These are phyloP conservation scores for Apostichopus parvimensis DNA, from an alignment of 35 echinoderm and acorn worm genomes.

Conservation along the genomic window DNA sequence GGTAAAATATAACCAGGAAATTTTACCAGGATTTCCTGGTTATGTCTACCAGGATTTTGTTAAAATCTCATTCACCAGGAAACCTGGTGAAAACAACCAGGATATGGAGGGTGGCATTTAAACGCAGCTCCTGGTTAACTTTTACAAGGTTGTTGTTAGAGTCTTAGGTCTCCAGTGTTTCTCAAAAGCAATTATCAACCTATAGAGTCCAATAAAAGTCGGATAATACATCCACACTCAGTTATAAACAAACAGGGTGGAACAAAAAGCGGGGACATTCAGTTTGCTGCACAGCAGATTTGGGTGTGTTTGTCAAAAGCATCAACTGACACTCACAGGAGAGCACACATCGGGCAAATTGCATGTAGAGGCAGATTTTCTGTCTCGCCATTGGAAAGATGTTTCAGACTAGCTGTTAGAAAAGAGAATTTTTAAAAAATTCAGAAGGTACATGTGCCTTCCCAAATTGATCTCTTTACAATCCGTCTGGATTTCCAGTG, in stretches of 20 bases:
- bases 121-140: no score
- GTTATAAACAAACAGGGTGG: slow-evolving; percentile 46
- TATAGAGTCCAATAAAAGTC: slow-evolving; percentile 7
- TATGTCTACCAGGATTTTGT: no score
- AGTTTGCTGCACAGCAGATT: slow-evolving; percentile 2
- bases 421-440: neutral
- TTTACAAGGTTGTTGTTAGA: no score
- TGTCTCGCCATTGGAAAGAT: slow-evolving; percentile 28
- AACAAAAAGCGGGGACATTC: neutral
- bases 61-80: no score
- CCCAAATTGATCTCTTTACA: no score
- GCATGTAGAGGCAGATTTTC: neutral
- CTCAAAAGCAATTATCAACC: slow-evolving; percentile 13
- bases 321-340: slow-evolving; percentile 14
- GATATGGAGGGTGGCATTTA: no score
- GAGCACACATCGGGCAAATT: slow-evolving; percentile 35
- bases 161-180: slow-evolving; percentile 30
- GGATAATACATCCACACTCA: slow-evolving; percentile 29
- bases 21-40: no score
- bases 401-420: neutral
- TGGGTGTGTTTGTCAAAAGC: slow-evolving; percentile 37
- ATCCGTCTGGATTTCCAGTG: no score
- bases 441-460: no score
- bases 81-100: no score
- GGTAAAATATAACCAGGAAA: no score